Evolutionary conservation across 2,888 invertebrate genomes (phyloP).

Genomic region (Drosophila neonasuta): DNA sequence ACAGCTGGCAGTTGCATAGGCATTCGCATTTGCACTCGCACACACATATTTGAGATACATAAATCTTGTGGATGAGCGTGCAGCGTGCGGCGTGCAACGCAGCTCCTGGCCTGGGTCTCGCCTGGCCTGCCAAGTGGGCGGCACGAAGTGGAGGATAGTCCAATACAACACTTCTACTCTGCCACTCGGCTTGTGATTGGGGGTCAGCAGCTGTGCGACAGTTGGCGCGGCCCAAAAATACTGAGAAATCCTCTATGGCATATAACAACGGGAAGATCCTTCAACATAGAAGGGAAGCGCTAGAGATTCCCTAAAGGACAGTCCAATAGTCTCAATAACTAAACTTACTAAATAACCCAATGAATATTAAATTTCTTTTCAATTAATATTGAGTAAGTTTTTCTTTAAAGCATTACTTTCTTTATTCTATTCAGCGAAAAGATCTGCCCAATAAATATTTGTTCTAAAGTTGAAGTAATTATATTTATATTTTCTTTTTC

Average conservation of each 20-base stretch:
- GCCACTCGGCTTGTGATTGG: slow-evolving; percentile 25
- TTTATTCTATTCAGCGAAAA: no score
- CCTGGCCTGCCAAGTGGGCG: slow-evolving; percentile 30
- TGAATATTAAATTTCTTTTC: no score
- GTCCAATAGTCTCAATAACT: background rate
- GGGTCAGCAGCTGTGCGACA: slow-evolving; percentile 46
- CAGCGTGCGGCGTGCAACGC: slow-evolving; percentile 41
- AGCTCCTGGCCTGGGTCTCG: slow-evolving; percentile 7
- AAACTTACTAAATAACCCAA: no score
- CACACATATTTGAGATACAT: slow-evolving; percentile 75
- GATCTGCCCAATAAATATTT: no score
- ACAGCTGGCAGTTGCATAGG: slow-evolving; percentile 66
- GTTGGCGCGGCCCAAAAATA: slow-evolving; percentile 30
- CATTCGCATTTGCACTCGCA: slow-evolving; percentile 66
- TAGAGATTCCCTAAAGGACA: background rate
- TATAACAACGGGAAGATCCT: slow-evolving; percentile 2
- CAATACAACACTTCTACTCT: background rate
- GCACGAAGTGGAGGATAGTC: slow-evolving; percentile 33
- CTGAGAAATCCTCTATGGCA: slow-evolving; percentile 17
- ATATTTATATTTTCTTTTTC: no score
- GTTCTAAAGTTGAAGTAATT: no score
- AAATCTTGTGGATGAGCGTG: slow-evolving; percentile 74
- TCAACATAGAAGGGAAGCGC: background rate
- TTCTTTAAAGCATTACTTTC: no score
- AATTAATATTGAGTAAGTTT: no score